These are phyloP conservation scores for Oscheius sp. DNA, from an alignment of 2,888 invertebrate genomes.

Conservation along the genomic window DNA sequence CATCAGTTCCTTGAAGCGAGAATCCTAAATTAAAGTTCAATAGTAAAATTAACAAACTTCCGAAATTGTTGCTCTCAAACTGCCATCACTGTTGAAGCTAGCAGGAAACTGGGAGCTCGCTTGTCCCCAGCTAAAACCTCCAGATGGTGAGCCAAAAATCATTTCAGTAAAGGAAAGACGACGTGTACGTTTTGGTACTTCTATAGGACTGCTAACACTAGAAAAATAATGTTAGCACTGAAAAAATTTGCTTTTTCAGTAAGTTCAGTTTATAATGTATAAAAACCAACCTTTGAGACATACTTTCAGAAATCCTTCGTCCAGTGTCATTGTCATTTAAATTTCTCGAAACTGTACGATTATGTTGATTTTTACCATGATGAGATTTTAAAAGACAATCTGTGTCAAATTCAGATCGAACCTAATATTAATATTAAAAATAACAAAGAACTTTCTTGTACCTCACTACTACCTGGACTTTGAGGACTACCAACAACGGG, in stretches of 20 bases:
- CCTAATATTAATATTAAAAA: no score
- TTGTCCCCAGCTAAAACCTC: neutral
- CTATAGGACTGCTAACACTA: neutral
- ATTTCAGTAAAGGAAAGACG: neutral
- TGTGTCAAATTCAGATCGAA: constrained; percentile 56
- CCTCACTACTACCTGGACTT: no score
- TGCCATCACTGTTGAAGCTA: neutral
- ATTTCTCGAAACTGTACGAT: constrained; percentile 48
- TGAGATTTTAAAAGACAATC: constrained; percentile 54
- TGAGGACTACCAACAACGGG: neutral
- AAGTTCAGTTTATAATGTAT: neutral
- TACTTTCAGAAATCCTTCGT: constrained; percentile 27
- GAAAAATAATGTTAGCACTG: neutral
- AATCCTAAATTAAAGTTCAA: neutral
- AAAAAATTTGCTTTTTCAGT: neutral
- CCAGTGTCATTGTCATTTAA: constrained; percentile 45
- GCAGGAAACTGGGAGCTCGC: neutral
- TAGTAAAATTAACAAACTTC: neutral
- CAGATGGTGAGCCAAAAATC: neutral
- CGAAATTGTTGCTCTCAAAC: neutral
- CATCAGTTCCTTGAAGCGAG: neutral
- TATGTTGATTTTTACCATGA: neutral
- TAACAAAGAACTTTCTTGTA: no score
- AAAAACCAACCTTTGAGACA: neutral
- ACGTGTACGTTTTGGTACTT: neutral